A percentile compares a stretch with the other conserved stretches of the same genome.
Conservation (phyloP, 2,888 invertebrate species). For the Conistra vaccinii region DNA sequence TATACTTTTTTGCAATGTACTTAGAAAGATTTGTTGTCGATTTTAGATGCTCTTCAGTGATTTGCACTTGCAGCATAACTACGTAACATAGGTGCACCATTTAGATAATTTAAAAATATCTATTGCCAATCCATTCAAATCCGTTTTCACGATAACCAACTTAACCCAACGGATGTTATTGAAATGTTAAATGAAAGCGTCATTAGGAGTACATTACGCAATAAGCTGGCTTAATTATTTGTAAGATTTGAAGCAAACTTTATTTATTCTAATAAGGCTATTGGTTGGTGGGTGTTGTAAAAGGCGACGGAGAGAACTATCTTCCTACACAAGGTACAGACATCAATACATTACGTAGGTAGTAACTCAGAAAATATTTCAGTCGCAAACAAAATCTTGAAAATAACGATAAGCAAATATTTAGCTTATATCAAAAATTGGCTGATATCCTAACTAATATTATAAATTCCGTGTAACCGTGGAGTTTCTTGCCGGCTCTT, state of each 20-base stretch:
- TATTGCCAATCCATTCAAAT: neutral
- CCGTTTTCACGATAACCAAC: neutral
- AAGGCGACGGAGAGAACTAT: neutral
- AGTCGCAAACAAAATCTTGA: neutral
- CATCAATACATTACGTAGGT: neutral
- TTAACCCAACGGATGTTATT: neutral
- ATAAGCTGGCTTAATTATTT: neutral
- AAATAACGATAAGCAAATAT: constrained; percentile 1
- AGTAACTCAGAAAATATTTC: neutral
- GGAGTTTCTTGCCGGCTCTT: too few relatives aligned
- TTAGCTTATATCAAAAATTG: too few relatives aligned
- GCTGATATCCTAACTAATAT: too few relatives aligned
- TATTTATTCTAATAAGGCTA: neutral
- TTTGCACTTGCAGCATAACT: too few relatives aligned
- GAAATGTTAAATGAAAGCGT: neutral
- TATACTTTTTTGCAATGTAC: neutral
- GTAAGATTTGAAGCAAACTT: neutral
- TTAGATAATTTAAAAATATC: neutral
- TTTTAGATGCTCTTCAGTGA: too few relatives aligned
- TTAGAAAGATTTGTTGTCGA: too few relatives aligned
- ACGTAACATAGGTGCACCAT: neutral
- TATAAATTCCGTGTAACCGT: too few relatives aligned
- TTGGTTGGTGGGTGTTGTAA: neutral
- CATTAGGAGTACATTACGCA: neutral
- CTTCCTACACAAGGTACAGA: constrained; percentile 12